Evolutionary conservation across 53 echinoderm and acorn worm genomes (phyloP).

Genomic region (Mesocentrotus franciscanus): DNA sequence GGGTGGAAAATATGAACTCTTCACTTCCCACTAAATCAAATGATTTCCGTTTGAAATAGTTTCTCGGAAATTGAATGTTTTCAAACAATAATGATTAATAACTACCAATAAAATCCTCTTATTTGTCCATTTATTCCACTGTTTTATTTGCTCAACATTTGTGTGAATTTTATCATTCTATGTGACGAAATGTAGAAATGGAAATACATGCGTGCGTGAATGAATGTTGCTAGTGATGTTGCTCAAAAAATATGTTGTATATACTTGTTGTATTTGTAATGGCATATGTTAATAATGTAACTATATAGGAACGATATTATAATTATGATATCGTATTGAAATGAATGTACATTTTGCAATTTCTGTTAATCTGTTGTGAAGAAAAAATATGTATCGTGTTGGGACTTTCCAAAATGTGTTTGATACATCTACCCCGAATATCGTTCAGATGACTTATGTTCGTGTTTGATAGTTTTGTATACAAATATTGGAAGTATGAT

Average conservation of each 20-base stretch:
- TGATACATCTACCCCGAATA: background rate
- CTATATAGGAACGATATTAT: background rate
- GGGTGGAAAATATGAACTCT: too few species aligned
- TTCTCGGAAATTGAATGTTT: background rate
- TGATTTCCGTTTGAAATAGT: background rate
- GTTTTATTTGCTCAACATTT: too few species aligned
- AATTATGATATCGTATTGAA: background rate
- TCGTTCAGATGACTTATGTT: background rate
- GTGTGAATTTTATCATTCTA: too few species aligned
- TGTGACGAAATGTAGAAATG: too few species aligned
- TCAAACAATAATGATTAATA: background rate
- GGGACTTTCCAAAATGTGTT: background rate
- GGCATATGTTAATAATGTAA: background rate
- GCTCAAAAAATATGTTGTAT: background rate
- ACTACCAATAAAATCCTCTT: background rate
- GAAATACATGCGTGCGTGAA: background rate
- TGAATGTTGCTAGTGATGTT: background rate
- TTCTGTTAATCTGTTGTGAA: background rate
- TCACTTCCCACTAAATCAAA: background rate
- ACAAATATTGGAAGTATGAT: background rate
- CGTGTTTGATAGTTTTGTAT: background rate
- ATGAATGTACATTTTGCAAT: background rate
- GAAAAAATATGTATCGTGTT: background rate
- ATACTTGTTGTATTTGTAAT: background rate
- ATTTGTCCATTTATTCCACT: too few species aligned